Percentiles rank a stretch among this genome's conserved stretches.
Evolutionary conservation across 1,140 invertebrate species (phyloP).

Genomic region (Pachypeltis micranthus): DNA sequence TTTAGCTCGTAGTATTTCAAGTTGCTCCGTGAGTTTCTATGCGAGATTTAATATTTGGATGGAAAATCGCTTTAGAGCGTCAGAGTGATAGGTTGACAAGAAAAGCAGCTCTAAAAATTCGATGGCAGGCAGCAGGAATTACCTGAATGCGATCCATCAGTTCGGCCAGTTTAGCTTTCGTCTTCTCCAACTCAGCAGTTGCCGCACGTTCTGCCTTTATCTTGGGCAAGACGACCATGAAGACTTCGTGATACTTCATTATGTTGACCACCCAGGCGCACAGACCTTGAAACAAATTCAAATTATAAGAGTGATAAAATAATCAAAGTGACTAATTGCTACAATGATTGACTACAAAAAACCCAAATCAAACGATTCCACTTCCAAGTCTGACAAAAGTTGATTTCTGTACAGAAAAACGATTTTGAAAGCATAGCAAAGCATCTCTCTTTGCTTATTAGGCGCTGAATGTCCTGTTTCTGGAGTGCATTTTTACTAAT

Average conservation of each 20-base stretch:
- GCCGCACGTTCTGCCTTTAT: conserved; percentile 62
- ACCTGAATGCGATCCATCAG: conserved; percentile 48
- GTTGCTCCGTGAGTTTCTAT: conserved; percentile 64
- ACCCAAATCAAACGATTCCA: too few relatives aligned
- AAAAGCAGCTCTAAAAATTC: not conserved
- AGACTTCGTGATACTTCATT: conserved; percentile 83
- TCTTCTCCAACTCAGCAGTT: conserved; percentile 67
- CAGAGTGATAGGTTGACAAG: not conserved
- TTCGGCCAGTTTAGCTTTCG: conserved; percentile 60
- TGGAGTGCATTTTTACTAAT: too few relatives aligned
- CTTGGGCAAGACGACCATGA: conserved; percentile 84
- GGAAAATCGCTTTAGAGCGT: not conserved
- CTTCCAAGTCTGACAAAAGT: too few relatives aligned
- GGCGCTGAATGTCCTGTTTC: too few relatives aligned
- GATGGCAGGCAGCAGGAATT: too few relatives aligned
- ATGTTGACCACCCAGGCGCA: conserved; percentile 94
- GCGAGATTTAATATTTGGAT: too few relatives aligned
- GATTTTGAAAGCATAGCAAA: too few relatives aligned
- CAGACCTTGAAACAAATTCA: conserved; percentile 39
- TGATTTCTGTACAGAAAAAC: too few relatives aligned
- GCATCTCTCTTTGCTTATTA: too few relatives aligned
- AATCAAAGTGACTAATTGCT: too few relatives aligned
- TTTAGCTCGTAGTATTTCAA: conserved; percentile 59
- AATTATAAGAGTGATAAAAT: too few relatives aligned
- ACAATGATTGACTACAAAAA: too few relatives aligned